These are phyloP conservation scores for Platycheirus rosarum DNA, from an alignment of 2,888 invertebrate genomes.

Conservation along the genomic window DNA sequence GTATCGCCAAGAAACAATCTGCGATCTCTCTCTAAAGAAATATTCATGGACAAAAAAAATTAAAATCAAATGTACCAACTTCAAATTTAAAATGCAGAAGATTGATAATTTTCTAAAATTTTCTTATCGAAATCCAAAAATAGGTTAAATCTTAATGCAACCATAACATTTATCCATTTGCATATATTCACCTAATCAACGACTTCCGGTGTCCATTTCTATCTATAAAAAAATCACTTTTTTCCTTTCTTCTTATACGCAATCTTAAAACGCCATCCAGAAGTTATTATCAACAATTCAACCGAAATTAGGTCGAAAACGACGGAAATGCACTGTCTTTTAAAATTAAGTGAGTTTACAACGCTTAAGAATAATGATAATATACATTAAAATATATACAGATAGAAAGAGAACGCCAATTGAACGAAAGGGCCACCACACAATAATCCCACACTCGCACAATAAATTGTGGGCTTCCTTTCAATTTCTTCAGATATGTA, in stretches of 20 bases:
- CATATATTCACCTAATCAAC: constrained; percentile 10
- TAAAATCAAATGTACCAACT: too few species aligned
- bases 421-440: constrained; percentile 53
- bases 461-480: constrained; percentile 70
- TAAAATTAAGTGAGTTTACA: constrained; percentile 51
- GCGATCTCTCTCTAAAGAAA: too few species aligned
- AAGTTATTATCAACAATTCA: constrained; percentile 61
- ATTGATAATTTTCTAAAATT: too few species aligned
- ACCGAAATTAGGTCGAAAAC: constrained; percentile 67
- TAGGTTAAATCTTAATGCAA: too few species aligned
- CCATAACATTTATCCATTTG: background rate
- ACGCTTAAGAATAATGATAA: constrained; percentile 53
- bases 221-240: constrained; percentile 11
- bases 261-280: constrained; percentile 22
- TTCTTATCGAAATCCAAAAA: too few species aligned
- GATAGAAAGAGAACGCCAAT: constrained; percentile 32
- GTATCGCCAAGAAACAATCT: too few species aligned
- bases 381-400: background rate
- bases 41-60: too few species aligned
- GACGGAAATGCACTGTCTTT: constrained; percentile 60
- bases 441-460: constrained; percentile 64
- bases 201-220: constrained; percentile 40
- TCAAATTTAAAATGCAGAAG: too few species aligned
- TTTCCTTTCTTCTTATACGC: constrained; percentile 3
- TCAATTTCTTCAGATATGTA: constrained; percentile 61